Evolutionary conservation across 1,140 invertebrate genomes (phyloP), one percentile per base, ranked within the genome.

Genomic region (Nautilus pompilius): DNA sequence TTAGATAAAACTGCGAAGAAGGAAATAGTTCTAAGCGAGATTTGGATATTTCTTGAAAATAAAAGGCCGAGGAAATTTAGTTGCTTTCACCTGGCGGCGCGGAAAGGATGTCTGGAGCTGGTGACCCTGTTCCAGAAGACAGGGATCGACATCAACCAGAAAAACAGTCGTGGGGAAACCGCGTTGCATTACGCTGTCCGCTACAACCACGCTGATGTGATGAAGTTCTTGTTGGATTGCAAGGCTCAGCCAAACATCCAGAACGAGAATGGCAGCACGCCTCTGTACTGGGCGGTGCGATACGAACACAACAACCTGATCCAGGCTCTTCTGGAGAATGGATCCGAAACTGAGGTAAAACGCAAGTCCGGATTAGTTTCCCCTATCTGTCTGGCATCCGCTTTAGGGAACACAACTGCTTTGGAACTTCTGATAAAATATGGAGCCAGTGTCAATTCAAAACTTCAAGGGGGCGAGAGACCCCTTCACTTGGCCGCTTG

Each of bases 141-240:
- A 24, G 55, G 63, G 6, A 77, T 75, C 17, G 55, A 72, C 45
- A 59, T 74, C 6, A 70, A 72, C 49, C 53, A 76, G 2, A 71
- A 74, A 54, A 80, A 81, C 61, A 78, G 79, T 63, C 80, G 80
- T 64, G 73, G 73, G 20, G 78, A 77, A 0, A 80, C 78, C n/a
- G 78, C 80, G 15, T 63, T 81, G 5, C 74, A 81, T 56, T 81
- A 78, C 78, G 78, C 80, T 0, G 72, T 78, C n/a, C 66, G 76
- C 6, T 80, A 79, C 51, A 72, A 73, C 17, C 70, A 74, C 60
- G 61, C 63, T 6, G 65, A 75, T 20, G 68, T 70, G 4, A 75
- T 79, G 5, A 45, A 63, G 29, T 28, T 76, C 8, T 63, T 81
- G 26, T n/a, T n/a, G n/a, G n/a, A n/a, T n/a, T 69, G 66, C 8